These are phyloP conservation scores for Nemotelus nigrinus DNA, from an alignment of 2,888 invertebrate species.

Conservation along the genomic window DNA sequence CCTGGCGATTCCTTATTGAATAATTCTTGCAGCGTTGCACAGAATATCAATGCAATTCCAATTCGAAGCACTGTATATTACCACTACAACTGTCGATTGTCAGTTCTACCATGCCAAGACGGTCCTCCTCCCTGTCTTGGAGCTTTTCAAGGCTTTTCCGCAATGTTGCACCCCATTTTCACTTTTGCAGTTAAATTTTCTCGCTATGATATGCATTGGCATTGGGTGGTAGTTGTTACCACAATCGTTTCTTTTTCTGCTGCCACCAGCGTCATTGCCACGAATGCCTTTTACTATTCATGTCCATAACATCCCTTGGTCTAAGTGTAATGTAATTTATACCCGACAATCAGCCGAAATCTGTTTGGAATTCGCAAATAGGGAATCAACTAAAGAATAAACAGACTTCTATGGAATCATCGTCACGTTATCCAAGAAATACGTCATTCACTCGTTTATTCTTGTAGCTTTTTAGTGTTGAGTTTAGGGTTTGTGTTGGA, in stretches of 20 bases:
- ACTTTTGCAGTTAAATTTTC: constrained; percentile 35
- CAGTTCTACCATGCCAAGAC: constrained; percentile 2
- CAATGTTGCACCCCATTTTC: constrained; percentile 35
- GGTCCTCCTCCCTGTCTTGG: not conserved
- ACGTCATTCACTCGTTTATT: no score
- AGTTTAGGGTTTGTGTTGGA: no score
- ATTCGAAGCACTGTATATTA: not conserved
- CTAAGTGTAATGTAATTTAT: constrained; percentile 51
- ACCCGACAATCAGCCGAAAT: constrained; percentile 51
- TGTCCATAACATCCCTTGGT: constrained; percentile 43
- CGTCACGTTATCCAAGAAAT: no score
- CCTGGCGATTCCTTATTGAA: constrained; percentile 35
- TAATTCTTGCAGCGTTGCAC: constrained; percentile 39
- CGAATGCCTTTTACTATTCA: constrained; percentile 12
- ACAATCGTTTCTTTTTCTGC: constrained; percentile 38
- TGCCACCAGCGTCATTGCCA: not conserved
- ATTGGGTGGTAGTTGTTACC: not conserved
- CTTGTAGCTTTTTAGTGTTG: no score
- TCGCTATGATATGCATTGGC: constrained; percentile 12
- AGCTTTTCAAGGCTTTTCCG: not conserved
- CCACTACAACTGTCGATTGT: not conserved
- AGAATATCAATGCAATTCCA: constrained; percentile 38
- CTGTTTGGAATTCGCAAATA: constrained; percentile 51
- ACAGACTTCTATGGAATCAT: no score
- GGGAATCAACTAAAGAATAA: constrained; percentile 31